Evolutionary conservation across 2,888 invertebrate genomes (phyloP).

Genomic region (Phaonia tiefii): DNA sequence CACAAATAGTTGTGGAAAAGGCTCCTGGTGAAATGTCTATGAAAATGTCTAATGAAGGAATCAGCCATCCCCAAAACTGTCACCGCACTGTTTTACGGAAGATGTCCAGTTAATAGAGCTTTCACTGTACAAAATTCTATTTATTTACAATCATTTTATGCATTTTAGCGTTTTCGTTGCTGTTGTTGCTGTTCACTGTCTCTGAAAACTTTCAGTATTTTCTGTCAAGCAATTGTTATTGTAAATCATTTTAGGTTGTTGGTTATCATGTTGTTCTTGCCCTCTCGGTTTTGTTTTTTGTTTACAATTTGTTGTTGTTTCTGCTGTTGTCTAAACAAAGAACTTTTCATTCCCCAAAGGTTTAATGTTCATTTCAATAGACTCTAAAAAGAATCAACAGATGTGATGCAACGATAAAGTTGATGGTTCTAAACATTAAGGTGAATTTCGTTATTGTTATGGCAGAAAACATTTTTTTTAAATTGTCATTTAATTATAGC

Average conservation of each 20-base stretch:
- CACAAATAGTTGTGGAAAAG: too few species aligned
- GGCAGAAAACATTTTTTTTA: too few species aligned
- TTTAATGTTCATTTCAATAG: conserved; percentile 41
- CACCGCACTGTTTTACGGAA: too few species aligned
- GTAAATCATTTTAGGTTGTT: conserved; percentile 28
- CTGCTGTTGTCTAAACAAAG: conserved; percentile 47
- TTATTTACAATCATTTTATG: conserved; percentile 42
- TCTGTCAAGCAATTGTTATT: conserved; percentile 1
- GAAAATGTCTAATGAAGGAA: too few species aligned
- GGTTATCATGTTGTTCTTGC: not conserved
- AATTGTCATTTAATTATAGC: too few species aligned
- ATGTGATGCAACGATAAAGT: too few species aligned
- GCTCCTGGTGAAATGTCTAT: too few species aligned
- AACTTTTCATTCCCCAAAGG: not conserved
- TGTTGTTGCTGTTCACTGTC: too few species aligned
- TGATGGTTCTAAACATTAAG: too few species aligned
- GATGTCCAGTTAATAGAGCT: not conserved
- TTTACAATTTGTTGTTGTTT: conserved; percentile 30
- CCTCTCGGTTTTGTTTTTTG: not conserved
- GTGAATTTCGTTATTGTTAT: too few species aligned
- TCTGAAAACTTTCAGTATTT: conserved; percentile 29
- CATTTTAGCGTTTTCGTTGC: conserved; percentile 35
- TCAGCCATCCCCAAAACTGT: too few species aligned
- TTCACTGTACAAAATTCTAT: conserved; percentile 25
- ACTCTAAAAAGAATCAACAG: conserved; percentile 28